Conservation (phyloP, 2,797 vertebrate genomes). For the Pitangus sulphuratus region DNA sequence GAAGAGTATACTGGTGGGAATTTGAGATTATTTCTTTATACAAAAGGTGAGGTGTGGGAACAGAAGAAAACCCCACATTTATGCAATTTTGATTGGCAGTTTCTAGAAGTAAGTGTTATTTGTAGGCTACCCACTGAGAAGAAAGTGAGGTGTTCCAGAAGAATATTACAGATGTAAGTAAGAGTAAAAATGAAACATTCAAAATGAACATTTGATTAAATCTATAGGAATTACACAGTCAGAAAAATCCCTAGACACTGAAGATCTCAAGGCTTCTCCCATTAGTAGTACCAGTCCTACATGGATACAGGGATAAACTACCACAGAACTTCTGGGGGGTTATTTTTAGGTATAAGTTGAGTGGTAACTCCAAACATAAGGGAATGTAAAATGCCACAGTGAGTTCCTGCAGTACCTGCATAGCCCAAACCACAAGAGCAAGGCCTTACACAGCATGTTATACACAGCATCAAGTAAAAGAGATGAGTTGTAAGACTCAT, state of each 20-base stretch:
- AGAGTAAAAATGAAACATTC: not conserved
- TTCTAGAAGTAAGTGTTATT: not conserved
- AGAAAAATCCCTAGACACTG: not conserved
- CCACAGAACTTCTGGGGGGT: not conserved
- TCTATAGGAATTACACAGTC: not conserved
- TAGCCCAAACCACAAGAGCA: not conserved
- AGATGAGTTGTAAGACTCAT: fast-evolving
- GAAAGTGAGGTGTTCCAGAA: not conserved
- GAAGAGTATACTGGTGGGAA: not conserved
- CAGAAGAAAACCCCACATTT: not conserved
- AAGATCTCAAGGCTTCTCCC: not conserved
- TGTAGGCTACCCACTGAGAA: not conserved
- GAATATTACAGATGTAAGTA: not conserved
- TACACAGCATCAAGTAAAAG: not conserved
- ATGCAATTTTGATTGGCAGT: not conserved
- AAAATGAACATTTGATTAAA: not conserved
- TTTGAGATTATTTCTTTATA: not conserved
- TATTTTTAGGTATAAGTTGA: not conserved
- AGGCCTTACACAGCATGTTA: not conserved
- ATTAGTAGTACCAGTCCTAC: not conserved
- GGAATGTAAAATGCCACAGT: not conserved
- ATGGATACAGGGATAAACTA: not conserved
- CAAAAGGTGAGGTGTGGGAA: not conserved
- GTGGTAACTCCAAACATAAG: not conserved
- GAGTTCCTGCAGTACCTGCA: not conserved